Percentiles rank a stretch among this genome's conserved stretches.
phyloP scores from a whole-genome alignment of 1,140 invertebrate species.

The Trichonephila inaurata region DNA sequence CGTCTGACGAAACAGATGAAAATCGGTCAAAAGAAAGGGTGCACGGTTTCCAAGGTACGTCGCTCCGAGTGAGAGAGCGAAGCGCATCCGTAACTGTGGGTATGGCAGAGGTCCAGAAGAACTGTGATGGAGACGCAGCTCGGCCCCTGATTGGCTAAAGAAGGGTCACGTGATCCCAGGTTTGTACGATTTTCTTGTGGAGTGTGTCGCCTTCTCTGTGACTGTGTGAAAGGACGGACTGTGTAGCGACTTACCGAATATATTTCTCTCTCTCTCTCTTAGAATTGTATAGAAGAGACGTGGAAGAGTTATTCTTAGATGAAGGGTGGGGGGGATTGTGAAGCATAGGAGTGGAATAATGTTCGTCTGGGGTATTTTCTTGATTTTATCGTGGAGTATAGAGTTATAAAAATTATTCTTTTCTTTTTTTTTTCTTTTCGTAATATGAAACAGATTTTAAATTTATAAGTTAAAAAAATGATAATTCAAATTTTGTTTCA shows the following conservation, averaged over 20 bases:
- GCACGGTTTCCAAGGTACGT: background rate
- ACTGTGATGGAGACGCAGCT: background rate
- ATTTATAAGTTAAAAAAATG: too few species aligned
- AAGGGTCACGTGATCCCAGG: slow-evolving; percentile 56
- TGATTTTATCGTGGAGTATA: too few species aligned
- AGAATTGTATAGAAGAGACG: background rate
- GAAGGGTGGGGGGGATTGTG: background rate
- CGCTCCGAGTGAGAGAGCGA: background rate
- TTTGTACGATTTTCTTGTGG: slow-evolving; percentile 69
- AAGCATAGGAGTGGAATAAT: too few species aligned
- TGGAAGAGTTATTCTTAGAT: slow-evolving; percentile 13
- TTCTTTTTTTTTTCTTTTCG: too few species aligned
- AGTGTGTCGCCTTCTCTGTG: slow-evolving; percentile 14
- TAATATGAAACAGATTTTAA: too few species aligned
- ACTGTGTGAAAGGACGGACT: background rate
- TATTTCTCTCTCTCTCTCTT: slow-evolving; percentile 7
- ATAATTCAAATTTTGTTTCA: too few species aligned
- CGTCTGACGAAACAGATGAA: background rate
- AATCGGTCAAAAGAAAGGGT: background rate
- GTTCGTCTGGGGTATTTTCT: too few species aligned
- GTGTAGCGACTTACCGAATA: background rate
- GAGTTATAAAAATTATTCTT: too few species aligned
- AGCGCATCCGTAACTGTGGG: slow-evolving; percentile 41
- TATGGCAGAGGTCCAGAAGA: slow-evolving; percentile 66
- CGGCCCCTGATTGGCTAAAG: slow-evolving; percentile 20